These are phyloP conservation scores for Ommatoiulus sabulosus DNA, from an alignment of 2,888 invertebrate genomes.

Conservation along the genomic window DNA sequence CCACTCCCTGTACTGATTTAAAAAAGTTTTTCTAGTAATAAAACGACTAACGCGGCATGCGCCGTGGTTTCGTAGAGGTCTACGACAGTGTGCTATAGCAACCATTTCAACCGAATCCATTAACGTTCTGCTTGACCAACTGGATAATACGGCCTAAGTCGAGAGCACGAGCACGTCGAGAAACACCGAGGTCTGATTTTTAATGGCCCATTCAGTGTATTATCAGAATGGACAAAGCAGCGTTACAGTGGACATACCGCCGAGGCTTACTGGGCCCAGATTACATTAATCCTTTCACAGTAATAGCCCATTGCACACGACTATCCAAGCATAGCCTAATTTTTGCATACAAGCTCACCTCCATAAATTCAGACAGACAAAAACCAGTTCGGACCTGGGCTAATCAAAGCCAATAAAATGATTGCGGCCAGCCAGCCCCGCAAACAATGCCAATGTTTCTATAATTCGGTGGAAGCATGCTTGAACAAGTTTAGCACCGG, in stretches of 20 bases:
- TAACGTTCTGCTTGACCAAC: conserved; percentile 50
- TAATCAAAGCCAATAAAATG: conserved; percentile 27
- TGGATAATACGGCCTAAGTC: conserved; percentile 51
- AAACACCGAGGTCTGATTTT: conserved; percentile 46
- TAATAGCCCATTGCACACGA: neutral
- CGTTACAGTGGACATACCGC: conserved; percentile 35
- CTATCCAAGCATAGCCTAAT: neutral
- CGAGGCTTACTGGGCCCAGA: conserved; percentile 26
- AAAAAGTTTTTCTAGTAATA: neutral
- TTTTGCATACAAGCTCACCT: conserved; percentile 20
- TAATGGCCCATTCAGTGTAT: conserved; percentile 51
- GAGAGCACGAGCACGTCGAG: conserved; percentile 42
- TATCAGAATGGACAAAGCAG: conserved; percentile 43
- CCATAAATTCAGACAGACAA: conserved; percentile 14
- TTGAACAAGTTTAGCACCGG: conserved; percentile 9
- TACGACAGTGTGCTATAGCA: neutral
- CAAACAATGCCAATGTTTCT: conserved; percentile 9
- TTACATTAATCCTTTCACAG: conserved; percentile 37
- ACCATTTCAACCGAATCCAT: conserved; percentile 48
- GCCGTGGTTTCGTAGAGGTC: neutral
- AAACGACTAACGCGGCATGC: neutral
- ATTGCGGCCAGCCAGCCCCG: neutral
- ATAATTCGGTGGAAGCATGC: neutral
- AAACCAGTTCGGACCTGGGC: conserved; percentile 22
- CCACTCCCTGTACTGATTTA: neutral